Base-by-base conservation (phyloP, 2,113 vertebrate species). In the Peromyscus maniculatus region DNA sequence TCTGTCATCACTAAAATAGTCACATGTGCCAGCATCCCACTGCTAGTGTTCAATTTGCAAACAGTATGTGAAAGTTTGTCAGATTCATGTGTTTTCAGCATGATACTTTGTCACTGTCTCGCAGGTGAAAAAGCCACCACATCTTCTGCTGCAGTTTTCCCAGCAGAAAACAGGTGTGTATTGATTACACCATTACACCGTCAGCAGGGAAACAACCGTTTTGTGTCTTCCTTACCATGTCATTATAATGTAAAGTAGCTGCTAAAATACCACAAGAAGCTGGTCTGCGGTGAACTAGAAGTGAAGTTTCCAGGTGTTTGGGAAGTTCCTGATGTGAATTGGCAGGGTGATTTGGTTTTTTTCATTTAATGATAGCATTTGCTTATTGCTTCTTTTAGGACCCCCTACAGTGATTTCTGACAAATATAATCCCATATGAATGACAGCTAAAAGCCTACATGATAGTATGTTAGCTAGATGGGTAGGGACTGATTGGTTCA, bases 81-180 rank as follows among this genome's bases (percentile, higher is more conserved):
- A 98, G 94, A 98, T 97, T 97, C 97, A 91, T 88, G 91, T 96
- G 78, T 97, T 98, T 99, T 92, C 91, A 97, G 96, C 94, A 94
- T 94, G 95, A 69, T 93, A 97, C 91, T 98, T 98, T 98, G 98
- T 98, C 98, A 98, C 69, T 89, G 66, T 98, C 94, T 97, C 97
- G 91, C 84, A 97, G 94, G 98, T 98, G 98, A 98, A 98, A 98
- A 98, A 97, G 96, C 90, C 93, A 96, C 83, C 74, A 74, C 77
- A 97, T 98, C 93, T 94, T 94, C 39, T 92, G 92, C 91, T 98
- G 95, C 80, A 92, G 95, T 98, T 98, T 98, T 98, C 98, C 97
- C 98, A 96, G 94, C 92, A 98, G 98, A 98, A 98, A 98, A 98
- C 98, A 98, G 98, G 98, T 98, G 98, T 96, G 88, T 96, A 97